Evolutionary conservation across 2,113 vertebrate genomes (phyloP), one percentile per base, ranked within the genome.

Genomic region (Tautogolabrus adspersus): DNA sequence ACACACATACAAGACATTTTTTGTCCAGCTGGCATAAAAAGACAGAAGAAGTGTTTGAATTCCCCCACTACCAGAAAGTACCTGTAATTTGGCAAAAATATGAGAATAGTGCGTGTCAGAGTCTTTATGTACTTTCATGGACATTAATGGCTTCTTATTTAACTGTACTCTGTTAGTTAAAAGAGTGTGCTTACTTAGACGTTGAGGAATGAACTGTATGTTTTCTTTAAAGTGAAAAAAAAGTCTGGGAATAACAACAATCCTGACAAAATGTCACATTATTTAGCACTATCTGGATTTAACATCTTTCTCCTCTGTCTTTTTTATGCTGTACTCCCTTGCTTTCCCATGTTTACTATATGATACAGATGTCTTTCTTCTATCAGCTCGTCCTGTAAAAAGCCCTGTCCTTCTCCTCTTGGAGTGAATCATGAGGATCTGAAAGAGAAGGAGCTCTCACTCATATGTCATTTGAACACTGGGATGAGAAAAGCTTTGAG

Each of bases 201-300:
- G 65, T 55, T 78, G 19, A 79, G 83, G 78, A 88, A 91, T 91
- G 82, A 54, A 44, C 58, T 66, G 51, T 73, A 63, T 66, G 76
- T 40, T 66, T 57, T 75, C 13, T 38, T 82, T 52, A 75, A 70
- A 59, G 56, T 10, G 40, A 61, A 79, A 77, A 66, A 68, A 61
- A 79, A 77, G 21, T 58, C 59, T 76, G 75, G 75, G 51, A 84
- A 86, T 87, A 18, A 23, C 49, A 83, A 52, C 47, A 51, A 79
- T 72, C 22, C 23, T 8, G 7, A 47, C 55, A 3, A 47, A 67
- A 71, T 6, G 3, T 72, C 67, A 57, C 44, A 22, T 75, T 54
- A 18, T 18, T 49, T 64, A 72, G 58, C 73, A 11, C 22, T 72
- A 49, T 81, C 40, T 70, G 62, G 46, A 55, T 71, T 80, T 83